phyloP scores from a whole-genome alignment of 2,888 invertebrate genomes.

The Opisthograptis luteolata region DNA sequence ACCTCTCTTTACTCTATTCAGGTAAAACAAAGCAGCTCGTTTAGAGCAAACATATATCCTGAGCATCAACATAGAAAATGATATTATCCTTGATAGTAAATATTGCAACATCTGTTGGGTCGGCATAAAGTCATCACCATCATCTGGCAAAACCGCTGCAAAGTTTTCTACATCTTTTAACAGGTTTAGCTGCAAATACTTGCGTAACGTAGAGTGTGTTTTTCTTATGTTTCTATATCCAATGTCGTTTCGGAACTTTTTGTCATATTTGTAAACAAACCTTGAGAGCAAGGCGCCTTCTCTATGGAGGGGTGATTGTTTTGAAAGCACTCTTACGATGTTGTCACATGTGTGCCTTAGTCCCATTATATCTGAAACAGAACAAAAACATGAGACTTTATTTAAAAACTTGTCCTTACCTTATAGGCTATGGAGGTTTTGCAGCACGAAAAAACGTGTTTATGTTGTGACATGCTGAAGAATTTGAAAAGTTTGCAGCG shows the following conservation, averaged over 20 bases:
- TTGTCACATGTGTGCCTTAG: constrained; percentile 55
- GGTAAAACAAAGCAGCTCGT: constrained; percentile 77
- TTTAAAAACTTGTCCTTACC: too few species aligned
- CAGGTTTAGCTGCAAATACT: constrained; percentile 75
- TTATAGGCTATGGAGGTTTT: too few species aligned
- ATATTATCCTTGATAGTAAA: constrained; percentile 78
- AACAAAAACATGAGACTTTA: background rate
- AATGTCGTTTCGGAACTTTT: constrained; percentile 84
- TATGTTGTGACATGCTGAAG: background rate
- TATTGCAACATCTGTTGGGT: constrained; percentile 85
- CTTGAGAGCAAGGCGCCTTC: constrained; percentile 84
- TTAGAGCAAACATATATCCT: constrained; percentile 76
- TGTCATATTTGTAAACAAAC: constrained; percentile 83
- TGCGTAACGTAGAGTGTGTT: constrained; percentile 78
- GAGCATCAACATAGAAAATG: constrained; percentile 82
- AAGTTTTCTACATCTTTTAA: constrained; percentile 73
- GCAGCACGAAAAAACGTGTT: too few species aligned
- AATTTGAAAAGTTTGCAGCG: too few species aligned
- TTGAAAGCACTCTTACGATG: constrained; percentile 59
- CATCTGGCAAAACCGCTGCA: constrained; percentile 54
- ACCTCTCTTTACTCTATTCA: constrained; percentile 78
- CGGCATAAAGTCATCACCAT: constrained; percentile 72
- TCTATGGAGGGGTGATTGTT: constrained; percentile 76
- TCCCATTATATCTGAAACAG: constrained; percentile 59
- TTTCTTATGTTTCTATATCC: constrained; percentile 83